phyloP scores from a whole-genome alignment of 2,797 vertebrate species.

The Smutsia temminckii region DNA sequence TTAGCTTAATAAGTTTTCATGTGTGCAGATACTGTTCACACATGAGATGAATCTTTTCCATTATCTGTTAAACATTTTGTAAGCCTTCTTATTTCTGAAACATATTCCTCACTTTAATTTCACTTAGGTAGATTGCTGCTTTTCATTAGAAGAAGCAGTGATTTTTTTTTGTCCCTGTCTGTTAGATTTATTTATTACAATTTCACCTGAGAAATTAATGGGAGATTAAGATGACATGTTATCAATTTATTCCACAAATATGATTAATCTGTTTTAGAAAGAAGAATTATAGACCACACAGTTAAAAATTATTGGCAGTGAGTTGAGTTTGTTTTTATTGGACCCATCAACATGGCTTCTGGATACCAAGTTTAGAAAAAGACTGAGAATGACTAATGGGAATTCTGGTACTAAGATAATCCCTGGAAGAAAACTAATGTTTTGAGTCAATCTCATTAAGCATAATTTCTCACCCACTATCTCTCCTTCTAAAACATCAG shows the following conservation, averaged over 20 bases:
- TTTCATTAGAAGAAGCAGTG: constrained; percentile 27
- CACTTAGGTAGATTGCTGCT: constrained; percentile 40
- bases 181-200: constrained; percentile 34
- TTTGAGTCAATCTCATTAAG: neutral
- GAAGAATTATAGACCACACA: neutral
- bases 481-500: neutral
- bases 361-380: constrained; percentile 10
- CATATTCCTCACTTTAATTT: constrained; percentile 13
- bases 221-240: neutral
- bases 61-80: constrained; percentile 58
- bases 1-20: constrained; percentile 48
- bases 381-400: neutral
- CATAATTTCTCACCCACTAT: neutral
- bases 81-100: constrained; percentile 56
- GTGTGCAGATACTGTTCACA: neutral
- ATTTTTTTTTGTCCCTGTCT: neutral
- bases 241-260: constrained; percentile 33
- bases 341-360: neutral
- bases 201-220: constrained; percentile 33
- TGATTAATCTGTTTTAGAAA: constrained; percentile 20
- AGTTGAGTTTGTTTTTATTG: neutral
- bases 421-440: neutral
- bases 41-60: constrained; percentile 38
- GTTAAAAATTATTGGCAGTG: neutral
- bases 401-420: neutral